Evolutionary conservation across 2,888 invertebrate genomes (phyloP).

Genomic region (Pammene fasciana): DNA sequence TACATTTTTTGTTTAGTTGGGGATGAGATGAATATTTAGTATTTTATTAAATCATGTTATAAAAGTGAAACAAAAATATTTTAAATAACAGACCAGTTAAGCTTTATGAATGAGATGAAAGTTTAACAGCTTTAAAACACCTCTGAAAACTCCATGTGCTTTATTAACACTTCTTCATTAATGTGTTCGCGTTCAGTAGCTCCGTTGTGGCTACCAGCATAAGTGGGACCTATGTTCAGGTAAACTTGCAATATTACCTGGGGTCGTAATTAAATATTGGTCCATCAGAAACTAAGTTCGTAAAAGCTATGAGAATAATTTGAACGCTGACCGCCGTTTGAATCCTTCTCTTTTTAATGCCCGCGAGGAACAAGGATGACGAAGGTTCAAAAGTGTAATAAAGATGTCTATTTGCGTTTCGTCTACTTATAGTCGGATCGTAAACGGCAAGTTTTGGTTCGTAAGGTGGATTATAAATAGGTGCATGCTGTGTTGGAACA

Average conservation of each 20-base stretch:
- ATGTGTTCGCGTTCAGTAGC: constrained; percentile 32
- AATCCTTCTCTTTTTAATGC: constrained; percentile 54
- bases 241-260: no score
- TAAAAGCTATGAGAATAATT: constrained; percentile 40
- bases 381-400: constrained; percentile 56
- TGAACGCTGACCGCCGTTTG: constrained; percentile 52
- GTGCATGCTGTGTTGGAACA: not conserved
- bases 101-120: not conserved
- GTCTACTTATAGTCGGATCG: constrained; percentile 56
- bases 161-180: constrained; percentile 12
- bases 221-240: constrained; percentile 30
- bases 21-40: no score
- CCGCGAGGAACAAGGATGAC: constrained; percentile 49
- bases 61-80: not conserved
- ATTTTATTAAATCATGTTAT: no score
- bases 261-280: not conserved
- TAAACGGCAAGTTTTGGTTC: constrained; percentile 46
- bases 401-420: constrained; percentile 61
- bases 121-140: constrained; percentile 1
- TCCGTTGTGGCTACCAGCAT: not conserved
- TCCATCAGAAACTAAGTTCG: not conserved
- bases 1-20: no score
- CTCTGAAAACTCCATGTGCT: constrained; percentile 1
- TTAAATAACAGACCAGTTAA: not conserved
- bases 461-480: constrained; percentile 42